These are phyloP conservation scores for Turdus rufiventris DNA, from an alignment of 2,113 vertebrate genomes.

Conservation along the genomic window DNA sequence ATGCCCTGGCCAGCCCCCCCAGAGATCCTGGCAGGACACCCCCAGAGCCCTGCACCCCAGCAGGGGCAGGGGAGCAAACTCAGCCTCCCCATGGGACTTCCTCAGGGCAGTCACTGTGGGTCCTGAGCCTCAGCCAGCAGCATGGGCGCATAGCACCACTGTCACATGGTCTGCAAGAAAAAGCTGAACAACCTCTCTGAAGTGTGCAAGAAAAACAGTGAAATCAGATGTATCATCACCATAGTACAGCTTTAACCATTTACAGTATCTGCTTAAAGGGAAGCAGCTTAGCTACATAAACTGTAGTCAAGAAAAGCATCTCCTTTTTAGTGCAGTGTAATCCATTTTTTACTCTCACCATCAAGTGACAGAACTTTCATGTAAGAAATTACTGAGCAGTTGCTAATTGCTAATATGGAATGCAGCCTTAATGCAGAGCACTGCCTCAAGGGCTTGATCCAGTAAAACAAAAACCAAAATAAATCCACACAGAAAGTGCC, in stretches of 20 bases:
- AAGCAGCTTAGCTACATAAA: not conserved
- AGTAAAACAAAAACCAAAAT: not conserved
- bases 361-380: not conserved
- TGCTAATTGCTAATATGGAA: not conserved
- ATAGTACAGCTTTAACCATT: not conserved
- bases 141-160: rapidly evolving
- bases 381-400: not conserved
- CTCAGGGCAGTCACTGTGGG: not conserved
- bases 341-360: not conserved
- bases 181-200: not conserved
- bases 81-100: rapidly evolving
- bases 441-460: not conserved
- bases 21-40: not conserved
- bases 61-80: not conserved
- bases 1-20: not conserved
- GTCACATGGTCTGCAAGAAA: not conserved
- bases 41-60: not conserved
- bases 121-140: not conserved
- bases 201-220: not conserved
- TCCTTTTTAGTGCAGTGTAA: not conserved
- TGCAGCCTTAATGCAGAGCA: not conserved
- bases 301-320: not conserved
- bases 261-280: not conserved
- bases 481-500: not conserved
- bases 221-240: rapidly evolving